Evolutionary conservation across 1,140 invertebrate genomes (phyloP).

Genomic region (Ylistrum balloti): DNA sequence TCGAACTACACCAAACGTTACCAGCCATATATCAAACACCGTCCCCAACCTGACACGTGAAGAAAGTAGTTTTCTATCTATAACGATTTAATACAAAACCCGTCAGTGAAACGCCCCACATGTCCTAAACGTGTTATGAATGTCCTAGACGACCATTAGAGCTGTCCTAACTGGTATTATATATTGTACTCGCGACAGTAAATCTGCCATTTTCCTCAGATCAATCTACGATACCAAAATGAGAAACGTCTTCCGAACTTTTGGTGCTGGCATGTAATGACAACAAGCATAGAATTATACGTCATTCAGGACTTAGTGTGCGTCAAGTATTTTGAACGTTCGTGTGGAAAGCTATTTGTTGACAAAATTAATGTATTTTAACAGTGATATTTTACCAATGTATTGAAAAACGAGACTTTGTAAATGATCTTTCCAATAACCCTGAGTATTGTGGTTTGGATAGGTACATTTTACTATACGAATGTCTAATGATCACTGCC

Average conservation of each 20-base stretch:
- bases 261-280: background rate
- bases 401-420: background rate
- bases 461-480: background rate
- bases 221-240: slow-evolving; percentile 6
- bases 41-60: background rate
- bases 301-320: background rate
- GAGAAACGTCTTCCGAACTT: background rate
- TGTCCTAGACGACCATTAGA: background rate
- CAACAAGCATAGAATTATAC: background rate
- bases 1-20: background rate
- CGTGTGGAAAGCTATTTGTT: background rate
- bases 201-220: background rate
- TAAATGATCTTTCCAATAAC: background rate
- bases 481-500: background rate
- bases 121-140: background rate
- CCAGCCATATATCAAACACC: background rate
- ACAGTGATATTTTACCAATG: background rate
- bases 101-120: background rate
- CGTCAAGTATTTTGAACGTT: background rate
- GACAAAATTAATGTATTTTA: background rate
- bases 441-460: background rate
- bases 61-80: slow-evolving; percentile 3
- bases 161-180: background rate
- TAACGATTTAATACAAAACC: background rate
- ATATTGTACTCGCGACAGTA: background rate